A percentile compares a stretch with the other conserved stretches of the same genome.
phyloP scores from a whole-genome alignment of 30 jellyfish, hydroid and myxozoan species.

The Sanderia malayensis region DNA sequence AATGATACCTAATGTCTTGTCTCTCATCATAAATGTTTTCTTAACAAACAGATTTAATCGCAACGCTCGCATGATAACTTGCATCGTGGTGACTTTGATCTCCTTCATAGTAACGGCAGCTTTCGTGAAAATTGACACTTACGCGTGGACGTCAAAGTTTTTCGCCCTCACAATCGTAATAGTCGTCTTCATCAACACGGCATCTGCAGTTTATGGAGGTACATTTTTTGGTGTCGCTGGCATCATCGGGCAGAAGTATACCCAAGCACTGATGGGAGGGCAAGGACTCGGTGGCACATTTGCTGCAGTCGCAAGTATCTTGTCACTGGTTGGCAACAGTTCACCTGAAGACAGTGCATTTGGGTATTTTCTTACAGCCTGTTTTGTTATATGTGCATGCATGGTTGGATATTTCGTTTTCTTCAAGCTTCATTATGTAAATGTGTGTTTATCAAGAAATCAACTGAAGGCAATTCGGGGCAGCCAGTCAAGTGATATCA shows the following conservation, averaged over 20 bases:
- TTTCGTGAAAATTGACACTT: conserved; percentile 83
- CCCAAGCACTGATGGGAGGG: conserved; percentile 97
- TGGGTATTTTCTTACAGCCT: conserved; percentile 82
- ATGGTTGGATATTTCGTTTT: conserved; percentile 51
- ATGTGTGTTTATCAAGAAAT: conserved; percentile 39
- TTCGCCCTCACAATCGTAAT: conserved; percentile 72
- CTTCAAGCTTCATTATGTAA: conserved; percentile 58
- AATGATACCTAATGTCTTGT: conserved; percentile 81
- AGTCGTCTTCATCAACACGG: conserved; percentile 71
- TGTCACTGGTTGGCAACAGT: conserved; percentile 59
- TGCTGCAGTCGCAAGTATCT: conserved; percentile 94
- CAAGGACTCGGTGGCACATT: conserved; percentile 97
- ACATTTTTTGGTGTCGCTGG: conserved; percentile 96
- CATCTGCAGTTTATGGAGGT: conserved; percentile 88
- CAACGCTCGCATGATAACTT: conserved; percentile 64
- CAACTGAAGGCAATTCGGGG: conserved; percentile 48
- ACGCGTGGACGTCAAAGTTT: conserved; percentile 73
- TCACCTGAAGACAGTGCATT: conserved; percentile 83
- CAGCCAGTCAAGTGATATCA: conserved; percentile 36
- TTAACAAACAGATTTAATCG: conserved; percentile 80
- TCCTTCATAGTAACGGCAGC: conserved; percentile 78
- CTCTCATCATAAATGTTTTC: conserved; percentile 72
- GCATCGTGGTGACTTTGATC: conserved; percentile 55
- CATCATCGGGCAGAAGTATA: conserved; percentile 81
- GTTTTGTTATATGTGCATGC: conserved; percentile 59